Percentiles rank a stretch among this genome's conserved stretches.
phyloP scores from a whole-genome alignment of 2,797 vertebrate species.

The Danio aesculapii region DNA sequence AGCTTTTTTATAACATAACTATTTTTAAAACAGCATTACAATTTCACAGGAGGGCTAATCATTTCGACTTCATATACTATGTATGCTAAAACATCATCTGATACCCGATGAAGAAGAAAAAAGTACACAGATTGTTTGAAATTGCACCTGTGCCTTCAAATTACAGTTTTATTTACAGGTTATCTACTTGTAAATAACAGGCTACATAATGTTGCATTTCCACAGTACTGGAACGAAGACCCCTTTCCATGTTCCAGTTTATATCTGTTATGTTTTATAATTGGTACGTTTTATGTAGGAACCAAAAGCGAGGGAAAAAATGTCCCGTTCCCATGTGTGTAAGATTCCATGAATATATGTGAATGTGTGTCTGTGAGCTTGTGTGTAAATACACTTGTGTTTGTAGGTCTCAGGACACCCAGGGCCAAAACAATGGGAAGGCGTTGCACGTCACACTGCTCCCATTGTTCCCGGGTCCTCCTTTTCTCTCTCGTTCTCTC shows the following conservation, averaged over 20 bases:
- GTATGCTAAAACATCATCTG: too few species aligned
- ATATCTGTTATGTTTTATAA: not conserved
- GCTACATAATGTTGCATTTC: too few species aligned
- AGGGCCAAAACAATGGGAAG: slow-evolving; percentile 55
- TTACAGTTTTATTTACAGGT: too few species aligned
- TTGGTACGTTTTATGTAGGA: slow-evolving; percentile 1
- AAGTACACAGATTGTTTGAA: too few species aligned
- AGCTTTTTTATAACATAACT: too few species aligned
- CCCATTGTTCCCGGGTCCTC: slow-evolving; percentile 67
- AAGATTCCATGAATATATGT: slow-evolving; percentile 17
- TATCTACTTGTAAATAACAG: too few species aligned
- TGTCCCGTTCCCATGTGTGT: slow-evolving; percentile 1
- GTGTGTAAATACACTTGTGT: slow-evolving; percentile 54
- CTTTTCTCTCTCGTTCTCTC: slow-evolving; percentile 41
- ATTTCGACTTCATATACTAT: too few species aligned
- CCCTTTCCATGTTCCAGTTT: slow-evolving; percentile 64
- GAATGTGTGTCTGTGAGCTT: slow-evolving; percentile 34
- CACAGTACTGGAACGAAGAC: slow-evolving; percentile 67
- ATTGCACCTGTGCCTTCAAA: too few species aligned
- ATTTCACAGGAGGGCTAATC: too few species aligned
- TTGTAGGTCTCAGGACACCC: slow-evolving; percentile 48
- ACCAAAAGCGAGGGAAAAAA: not conserved
- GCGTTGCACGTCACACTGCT: slow-evolving; percentile 69
- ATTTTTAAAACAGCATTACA: too few species aligned
- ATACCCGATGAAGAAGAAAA: too few species aligned